A percentile compares a stretch with the other conserved stretches of the same genome.
Conservation (phyloP, 2,113 vertebrate genomes). For the Meles meles region DNA sequence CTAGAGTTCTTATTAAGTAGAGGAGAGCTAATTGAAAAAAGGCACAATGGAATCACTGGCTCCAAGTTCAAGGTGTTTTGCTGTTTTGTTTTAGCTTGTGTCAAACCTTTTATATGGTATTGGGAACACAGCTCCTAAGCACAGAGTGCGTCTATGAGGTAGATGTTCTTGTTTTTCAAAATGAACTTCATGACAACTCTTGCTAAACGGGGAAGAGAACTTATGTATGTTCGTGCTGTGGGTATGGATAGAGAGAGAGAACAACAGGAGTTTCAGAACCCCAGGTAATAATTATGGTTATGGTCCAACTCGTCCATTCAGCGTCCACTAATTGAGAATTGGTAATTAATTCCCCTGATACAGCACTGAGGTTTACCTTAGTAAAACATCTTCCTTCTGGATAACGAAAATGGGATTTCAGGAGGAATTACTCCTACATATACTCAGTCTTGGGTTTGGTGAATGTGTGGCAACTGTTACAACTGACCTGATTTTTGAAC, state of each 20-base stretch:
- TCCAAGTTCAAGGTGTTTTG: slow-evolving; percentile 9
- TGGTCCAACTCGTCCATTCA: not conserved
- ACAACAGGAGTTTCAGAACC: not conserved
- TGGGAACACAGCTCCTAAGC: not conserved
- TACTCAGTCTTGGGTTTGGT: not conserved
- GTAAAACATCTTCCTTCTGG: not conserved
- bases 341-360: not conserved
- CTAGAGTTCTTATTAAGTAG: not conserved
- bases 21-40: not conserved
- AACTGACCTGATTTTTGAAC: not conserved
- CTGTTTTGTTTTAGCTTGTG: not conserved
- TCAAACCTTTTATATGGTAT: not conserved
- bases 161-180: not conserved
- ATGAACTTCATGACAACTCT: not conserved
- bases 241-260: not conserved
- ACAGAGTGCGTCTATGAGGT: not conserved
- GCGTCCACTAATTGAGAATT: slow-evolving; percentile 3
- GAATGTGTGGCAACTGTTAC: not conserved
- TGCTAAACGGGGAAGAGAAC: not conserved
- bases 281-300: not conserved
- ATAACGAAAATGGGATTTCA: not conserved
- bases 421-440: not conserved
- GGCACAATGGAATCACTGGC: not conserved
- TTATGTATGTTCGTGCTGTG: not conserved
- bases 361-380: not conserved